Evolutionary conservation across 2,113 vertebrate genomes (phyloP).

Genomic region (Gopherus evgoodei): DNA sequence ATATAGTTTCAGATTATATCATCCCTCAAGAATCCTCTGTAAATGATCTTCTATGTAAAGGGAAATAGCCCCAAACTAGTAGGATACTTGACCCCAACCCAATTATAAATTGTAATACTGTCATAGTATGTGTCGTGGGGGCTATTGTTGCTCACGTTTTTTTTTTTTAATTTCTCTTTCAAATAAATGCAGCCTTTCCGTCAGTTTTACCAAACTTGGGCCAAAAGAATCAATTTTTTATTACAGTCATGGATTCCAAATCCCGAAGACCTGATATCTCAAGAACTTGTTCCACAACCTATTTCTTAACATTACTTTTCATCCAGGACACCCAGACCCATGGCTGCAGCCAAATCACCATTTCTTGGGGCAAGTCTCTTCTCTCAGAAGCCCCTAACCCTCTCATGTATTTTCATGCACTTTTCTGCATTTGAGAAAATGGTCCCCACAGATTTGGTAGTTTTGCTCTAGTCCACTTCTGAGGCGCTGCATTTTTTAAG

Average conservation of each 20-base stretch:
- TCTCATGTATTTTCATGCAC: not conserved
- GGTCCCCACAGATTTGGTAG: accelerated
- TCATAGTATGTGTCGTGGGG: conserved; percentile 50
- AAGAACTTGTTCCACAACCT: conserved; percentile 50
- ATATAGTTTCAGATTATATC: conserved; percentile 73
- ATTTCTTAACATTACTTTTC: conserved; percentile 49
- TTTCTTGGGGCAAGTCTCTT: conserved; percentile 2
- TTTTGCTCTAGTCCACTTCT: not conserved
- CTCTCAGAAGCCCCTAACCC: not conserved
- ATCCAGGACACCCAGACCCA: conserved; percentile 39
- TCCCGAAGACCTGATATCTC: conserved; percentile 64
- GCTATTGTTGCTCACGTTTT: conserved; percentile 48
- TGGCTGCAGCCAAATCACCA: conserved; percentile 7
- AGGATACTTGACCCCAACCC: conserved; percentile 63
- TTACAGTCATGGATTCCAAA: conserved; percentile 25
- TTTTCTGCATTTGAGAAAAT: not conserved
- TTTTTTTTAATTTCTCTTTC: conserved; percentile 71
- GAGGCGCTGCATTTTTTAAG: not conserved
- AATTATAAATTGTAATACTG: conserved; percentile 75
- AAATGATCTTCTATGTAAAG: conserved; percentile 72
- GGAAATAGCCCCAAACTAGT: conserved; percentile 69
- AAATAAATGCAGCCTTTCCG: conserved; percentile 69
- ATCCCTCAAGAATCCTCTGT: conserved; percentile 73
- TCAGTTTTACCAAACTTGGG: conserved; percentile 54
- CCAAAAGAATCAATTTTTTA: conserved; percentile 57